Conservation (phyloP, 1,140 invertebrate species). For the Chlorops oryzae region DNA sequence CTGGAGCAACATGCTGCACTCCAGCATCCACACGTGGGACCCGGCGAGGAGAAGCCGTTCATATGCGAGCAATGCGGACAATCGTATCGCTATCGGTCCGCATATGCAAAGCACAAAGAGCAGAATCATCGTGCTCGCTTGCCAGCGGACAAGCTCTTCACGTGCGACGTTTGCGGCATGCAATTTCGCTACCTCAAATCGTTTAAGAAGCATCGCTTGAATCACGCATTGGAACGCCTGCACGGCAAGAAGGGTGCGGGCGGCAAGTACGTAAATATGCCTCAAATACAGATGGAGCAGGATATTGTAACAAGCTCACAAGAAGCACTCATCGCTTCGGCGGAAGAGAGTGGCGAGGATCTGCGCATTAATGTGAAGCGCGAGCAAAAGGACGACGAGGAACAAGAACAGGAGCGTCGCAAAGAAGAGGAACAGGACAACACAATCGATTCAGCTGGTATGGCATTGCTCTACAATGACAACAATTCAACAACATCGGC, state of each 20-base stretch:
- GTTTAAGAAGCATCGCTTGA: slow-evolving; percentile 81
- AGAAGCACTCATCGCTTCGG: slow-evolving; percentile 50
- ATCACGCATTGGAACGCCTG: slow-evolving; percentile 74
- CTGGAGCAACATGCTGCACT: slow-evolving; percentile 72
- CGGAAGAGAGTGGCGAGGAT: slow-evolving; percentile 46
- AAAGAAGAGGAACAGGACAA: slow-evolving; percentile 61
- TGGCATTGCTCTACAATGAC: slow-evolving; percentile 35
- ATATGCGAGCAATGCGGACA: slow-evolving; percentile 86
- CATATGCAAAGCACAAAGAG: slow-evolving; percentile 81
- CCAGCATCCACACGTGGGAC: slow-evolving; percentile 60
- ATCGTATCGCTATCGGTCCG: slow-evolving; percentile 79
- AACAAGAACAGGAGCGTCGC: slow-evolving; percentile 9
- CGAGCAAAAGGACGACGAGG: slow-evolving; percentile 21
- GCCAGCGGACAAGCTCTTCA: slow-evolving; percentile 81
- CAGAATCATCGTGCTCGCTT: slow-evolving; percentile 79
- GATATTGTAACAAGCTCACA: slow-evolving; percentile 70
- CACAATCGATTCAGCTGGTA: slow-evolving; percentile 57
- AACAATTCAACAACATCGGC: slow-evolving; percentile 36
- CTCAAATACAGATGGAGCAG: slow-evolving; percentile 34
- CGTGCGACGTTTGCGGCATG: slow-evolving; percentile 84
- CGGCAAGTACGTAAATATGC: slow-evolving; percentile 10
- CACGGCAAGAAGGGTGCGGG: slow-evolving; percentile 56
- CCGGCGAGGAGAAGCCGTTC: slow-evolving; percentile 78
- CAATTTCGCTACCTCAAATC: slow-evolving; percentile 83
- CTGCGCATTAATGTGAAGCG: slow-evolving; percentile 41